A percentile compares a stretch with the other conserved stretches of the same genome.
phyloP scores from a whole-genome alignment of 2,113 vertebrate genomes.

The Rhinolophus sinicus region DNA sequence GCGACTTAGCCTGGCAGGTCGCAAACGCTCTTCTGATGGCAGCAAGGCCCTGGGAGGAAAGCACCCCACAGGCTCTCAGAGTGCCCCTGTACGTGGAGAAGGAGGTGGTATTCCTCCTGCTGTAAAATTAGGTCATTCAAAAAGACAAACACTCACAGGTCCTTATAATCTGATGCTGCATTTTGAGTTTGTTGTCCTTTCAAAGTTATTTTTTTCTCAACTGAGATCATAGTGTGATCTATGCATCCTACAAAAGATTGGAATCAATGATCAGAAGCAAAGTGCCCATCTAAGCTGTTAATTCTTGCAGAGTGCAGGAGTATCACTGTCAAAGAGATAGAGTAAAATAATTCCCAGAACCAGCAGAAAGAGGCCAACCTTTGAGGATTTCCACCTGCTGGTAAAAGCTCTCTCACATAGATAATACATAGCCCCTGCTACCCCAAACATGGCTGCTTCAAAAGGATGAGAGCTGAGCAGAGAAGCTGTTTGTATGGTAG shows the following conservation, averaged over 20 bases:
- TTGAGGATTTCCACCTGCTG: constrained; percentile 89
- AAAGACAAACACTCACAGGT: not conserved
- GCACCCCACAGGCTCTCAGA: not conserved
- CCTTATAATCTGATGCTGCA: constrained; percentile 84
- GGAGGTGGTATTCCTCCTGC: not conserved
- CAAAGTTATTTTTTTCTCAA: constrained; percentile 78
- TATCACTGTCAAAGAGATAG: constrained; percentile 80
- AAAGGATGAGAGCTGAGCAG: constrained; percentile 91
- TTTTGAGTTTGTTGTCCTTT: constrained; percentile 89
- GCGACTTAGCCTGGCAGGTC: not conserved
- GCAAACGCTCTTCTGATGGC: not conserved
- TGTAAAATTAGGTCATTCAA: not conserved
- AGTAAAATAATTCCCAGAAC: constrained; percentile 84
- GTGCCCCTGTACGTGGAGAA: not conserved
- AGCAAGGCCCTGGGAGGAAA: not conserved
- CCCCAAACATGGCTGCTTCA: constrained; percentile 91
- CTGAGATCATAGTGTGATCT: constrained; percentile 77
- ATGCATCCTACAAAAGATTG: constrained; percentile 76
- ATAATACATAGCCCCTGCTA: constrained; percentile 91
- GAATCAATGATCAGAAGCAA: constrained; percentile 86
- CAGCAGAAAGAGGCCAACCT: constrained; percentile 92
- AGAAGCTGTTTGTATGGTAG: constrained; percentile 89
- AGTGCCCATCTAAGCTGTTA: constrained; percentile 83
- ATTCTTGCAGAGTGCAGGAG: constrained; percentile 77
- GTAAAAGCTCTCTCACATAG: constrained; percentile 91